These are phyloP conservation scores for Zalophus californianus DNA, from an alignment of 2,797 vertebrate species.

Conservation along the genomic window DNA sequence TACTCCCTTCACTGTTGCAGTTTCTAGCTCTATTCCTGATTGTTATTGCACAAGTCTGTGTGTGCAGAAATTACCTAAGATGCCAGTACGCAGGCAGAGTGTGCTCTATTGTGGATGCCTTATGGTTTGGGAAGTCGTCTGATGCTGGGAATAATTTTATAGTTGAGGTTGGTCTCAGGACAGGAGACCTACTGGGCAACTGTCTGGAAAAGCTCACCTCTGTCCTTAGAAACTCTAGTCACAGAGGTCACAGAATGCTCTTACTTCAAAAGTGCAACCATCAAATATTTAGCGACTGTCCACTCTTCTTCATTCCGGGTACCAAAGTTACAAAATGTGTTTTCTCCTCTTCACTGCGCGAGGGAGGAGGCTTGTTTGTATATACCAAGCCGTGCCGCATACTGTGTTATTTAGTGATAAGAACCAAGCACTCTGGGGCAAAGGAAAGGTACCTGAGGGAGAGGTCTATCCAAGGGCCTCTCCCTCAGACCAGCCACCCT, in stretches of 20 bases:
- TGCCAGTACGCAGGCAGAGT: neutral
- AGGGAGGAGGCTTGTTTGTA: neutral
- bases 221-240: neutral
- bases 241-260: neutral
- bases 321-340: neutral
- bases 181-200: neutral
- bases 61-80: neutral
- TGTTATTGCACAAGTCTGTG: neutral
- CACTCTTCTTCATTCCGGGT: neutral
- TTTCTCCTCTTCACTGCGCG: neutral
- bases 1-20: neutral
- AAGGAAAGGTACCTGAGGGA: neutral
- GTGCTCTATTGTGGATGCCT: neutral
- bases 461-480: neutral
- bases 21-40: neutral
- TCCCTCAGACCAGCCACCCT: neutral
- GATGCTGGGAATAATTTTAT: neutral
- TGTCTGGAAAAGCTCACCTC: neutral
- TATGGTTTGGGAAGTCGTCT: neutral
- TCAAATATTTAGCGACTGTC: neutral
- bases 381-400: neutral
- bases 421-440: neutral
- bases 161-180: neutral
- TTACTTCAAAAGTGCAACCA: neutral
- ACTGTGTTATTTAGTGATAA: neutral